A percentile compares a stretch with the other conserved stretches of the same genome.
Evolutionary conservation across 2,113 vertebrate genomes (phyloP).

Genomic region (Pachycephala philippinensis): DNA sequence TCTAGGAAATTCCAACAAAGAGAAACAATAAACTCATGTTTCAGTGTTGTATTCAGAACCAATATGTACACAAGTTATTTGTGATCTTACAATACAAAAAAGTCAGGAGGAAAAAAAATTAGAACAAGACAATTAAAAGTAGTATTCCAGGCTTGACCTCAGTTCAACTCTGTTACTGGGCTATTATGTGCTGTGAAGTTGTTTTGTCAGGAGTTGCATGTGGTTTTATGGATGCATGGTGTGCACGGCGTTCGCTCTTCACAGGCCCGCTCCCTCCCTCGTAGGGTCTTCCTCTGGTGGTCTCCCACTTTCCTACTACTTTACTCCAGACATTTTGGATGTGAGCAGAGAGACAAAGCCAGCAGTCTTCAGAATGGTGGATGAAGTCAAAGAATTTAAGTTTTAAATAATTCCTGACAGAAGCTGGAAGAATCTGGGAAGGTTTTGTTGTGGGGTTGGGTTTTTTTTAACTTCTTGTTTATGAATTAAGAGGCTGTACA

Average conservation of each 20-base stretch:
- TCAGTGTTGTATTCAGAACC: constrained; percentile 3
- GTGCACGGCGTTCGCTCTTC: neutral
- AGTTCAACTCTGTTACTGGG: neutral
- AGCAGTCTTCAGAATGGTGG: neutral
- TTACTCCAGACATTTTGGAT: neutral
- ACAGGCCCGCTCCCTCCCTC: neutral
- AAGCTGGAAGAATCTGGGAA: neutral
- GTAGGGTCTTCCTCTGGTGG: neutral
- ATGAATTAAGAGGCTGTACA: neutral
- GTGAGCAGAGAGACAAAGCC: neutral
- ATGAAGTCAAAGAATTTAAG: neutral
- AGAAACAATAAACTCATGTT: constrained; percentile 20
- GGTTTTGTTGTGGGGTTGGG: neutral
- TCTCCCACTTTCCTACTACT: neutral
- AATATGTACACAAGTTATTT: constrained; percentile 1
- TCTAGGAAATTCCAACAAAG: constrained; percentile 2
- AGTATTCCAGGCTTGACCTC: neutral
- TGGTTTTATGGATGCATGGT: neutral
- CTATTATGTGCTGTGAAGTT: neutral
- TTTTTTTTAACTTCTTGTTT: neutral
- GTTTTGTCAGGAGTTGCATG: neutral
- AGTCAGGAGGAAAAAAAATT: neutral
- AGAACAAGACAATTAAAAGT: neutral
- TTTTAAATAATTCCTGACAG: neutral
- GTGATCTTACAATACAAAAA: neutral